phyloP scores from a whole-genome alignment of 2,888 invertebrate genomes.

The Pecten maximus region DNA sequence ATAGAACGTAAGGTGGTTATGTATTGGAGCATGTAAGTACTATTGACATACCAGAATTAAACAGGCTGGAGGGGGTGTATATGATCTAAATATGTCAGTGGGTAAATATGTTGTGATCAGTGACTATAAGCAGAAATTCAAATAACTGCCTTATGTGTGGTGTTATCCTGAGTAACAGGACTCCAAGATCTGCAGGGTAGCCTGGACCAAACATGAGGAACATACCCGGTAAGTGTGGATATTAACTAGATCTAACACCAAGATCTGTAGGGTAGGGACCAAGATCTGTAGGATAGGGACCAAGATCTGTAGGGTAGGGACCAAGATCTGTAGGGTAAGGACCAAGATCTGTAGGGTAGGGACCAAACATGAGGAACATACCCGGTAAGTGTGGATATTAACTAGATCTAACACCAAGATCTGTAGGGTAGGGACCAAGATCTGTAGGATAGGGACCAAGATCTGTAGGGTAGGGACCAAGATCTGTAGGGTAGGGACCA shows the following conservation, averaged over 20 bases:
- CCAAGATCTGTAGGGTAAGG: too few relatives aligned
- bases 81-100: constrained; percentile 4
- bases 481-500: too few relatives aligned
- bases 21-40: background rate
- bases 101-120: background rate
- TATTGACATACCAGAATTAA: background rate
- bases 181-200: background rate
- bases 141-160: background rate
- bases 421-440: too few relatives aligned
- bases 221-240: too few relatives aligned
- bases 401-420: too few relatives aligned
- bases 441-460: too few relatives aligned
- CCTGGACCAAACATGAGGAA: background rate
- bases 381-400: too few relatives aligned
- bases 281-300: too few relatives aligned
- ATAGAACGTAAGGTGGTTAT: background rate
- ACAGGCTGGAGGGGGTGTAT: background rate
- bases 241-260: too few relatives aligned
- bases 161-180: background rate
- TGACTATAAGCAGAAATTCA: background rate
- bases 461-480: too few relatives aligned
- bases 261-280: too few relatives aligned
- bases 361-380: background rate
- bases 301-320: too few relatives aligned
- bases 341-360: background rate